Evolutionary conservation across 2,797 vertebrate species (phyloP).

Genomic region (Chaetophractus vellerosus): DNA sequence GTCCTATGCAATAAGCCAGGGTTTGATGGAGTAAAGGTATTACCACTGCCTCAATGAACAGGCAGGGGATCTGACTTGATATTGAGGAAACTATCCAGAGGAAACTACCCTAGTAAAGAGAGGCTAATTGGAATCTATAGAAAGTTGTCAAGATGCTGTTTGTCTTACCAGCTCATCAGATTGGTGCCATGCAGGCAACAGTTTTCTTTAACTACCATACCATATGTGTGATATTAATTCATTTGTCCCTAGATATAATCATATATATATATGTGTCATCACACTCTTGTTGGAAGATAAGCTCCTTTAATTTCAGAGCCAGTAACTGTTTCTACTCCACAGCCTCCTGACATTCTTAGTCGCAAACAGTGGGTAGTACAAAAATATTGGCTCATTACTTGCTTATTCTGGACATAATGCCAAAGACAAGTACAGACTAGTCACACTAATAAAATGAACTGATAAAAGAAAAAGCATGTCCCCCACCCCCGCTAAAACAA

Average conservation of each 20-base stretch:
- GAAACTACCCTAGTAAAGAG: background rate
- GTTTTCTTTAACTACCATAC: background rate
- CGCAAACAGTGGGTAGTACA: constrained; percentile 8
- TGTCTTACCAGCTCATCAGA: background rate
- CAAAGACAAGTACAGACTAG: constrained; percentile 46
- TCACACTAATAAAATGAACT: constrained; percentile 27
- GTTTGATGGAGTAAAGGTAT: background rate
- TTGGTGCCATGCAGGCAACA: background rate
- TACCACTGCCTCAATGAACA: background rate
- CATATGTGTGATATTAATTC: background rate
- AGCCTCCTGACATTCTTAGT: constrained; percentile 47
- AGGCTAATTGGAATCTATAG: background rate
- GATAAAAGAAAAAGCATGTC: background rate
- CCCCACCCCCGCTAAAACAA: background rate
- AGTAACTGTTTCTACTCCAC: constrained; percentile 57
- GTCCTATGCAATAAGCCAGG: background rate
- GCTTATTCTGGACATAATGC: constrained; percentile 50
- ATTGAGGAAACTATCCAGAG: background rate
- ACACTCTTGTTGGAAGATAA: background rate
- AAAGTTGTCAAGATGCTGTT: background rate
- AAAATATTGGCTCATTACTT: constrained; percentile 73
- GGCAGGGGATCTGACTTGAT: background rate
- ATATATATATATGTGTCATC: background rate
- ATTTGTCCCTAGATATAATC: background rate
- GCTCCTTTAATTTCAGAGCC: constrained; percentile 54